Base-by-base conservation (phyloP, 1,140 invertebrate species). In the Drosophila auraria region DNA sequence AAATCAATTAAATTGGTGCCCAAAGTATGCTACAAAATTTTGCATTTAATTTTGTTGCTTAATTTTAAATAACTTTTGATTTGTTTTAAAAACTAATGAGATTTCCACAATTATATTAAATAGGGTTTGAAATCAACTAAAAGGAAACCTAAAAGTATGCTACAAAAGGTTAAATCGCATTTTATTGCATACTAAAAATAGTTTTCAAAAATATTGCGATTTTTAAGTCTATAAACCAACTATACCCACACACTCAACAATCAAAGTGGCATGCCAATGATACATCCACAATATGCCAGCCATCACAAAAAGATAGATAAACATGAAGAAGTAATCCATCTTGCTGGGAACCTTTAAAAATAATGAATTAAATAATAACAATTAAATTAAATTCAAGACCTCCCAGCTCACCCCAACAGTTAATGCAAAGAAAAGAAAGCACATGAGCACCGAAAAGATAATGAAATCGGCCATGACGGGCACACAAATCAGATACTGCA, bases 251-350 rank as follows among this genome's bases (percentile, higher is more conserved):
- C 53, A 51, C 30, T 73, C 66, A 12, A 51, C 62, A 60, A 76
- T 76, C n/a, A 59, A 51, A 0, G 89, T 91, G 2, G 90, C 89
- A 81, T 91, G 89, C 89, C 89, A 91, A 30, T 91, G 89, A 66
- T 91, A 91, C 9, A 91, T 64, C 79, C 84, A 91, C 47, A 89
- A 36, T 12, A 91, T 91, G 1, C 56, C 65, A 8, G 89, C 53
- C 89, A 91, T 91, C 7, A 90, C 84, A 62, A 86, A 91, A 8
- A 91, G 36, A 59, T 91, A 91, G n/a, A 91, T 64, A 23, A 80
- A 83, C 51, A 91, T 91, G 14, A 91, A 91, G 7, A 80, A 66
- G 44, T 77, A 89, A 53, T 91, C 89, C 71, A 91, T 89, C 23
- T 89, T 86, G 60, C 68, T 83, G 30, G 82, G 84, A 3, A 56